These are phyloP conservation scores for Pollenia amentaria DNA, from an alignment of 2,888 invertebrate genomes.

Conservation along the genomic window DNA sequence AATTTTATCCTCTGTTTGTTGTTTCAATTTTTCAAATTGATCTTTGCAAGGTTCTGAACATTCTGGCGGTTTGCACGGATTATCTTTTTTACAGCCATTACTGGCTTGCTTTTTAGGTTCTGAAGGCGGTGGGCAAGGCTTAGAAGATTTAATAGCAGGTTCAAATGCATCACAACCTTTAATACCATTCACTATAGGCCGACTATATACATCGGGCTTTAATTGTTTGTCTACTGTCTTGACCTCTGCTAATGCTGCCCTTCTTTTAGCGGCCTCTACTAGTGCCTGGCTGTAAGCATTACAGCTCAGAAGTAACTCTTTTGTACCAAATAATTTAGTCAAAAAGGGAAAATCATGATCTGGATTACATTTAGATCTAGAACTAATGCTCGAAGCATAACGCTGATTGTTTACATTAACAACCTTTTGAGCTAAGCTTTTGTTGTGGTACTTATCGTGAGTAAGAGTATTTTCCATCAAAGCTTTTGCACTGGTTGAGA, in stretches of 20 bases:
- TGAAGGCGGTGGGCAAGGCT: neutral
- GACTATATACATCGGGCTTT: neutral
- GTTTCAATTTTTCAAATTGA: constrained; percentile 36
- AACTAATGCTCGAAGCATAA: neutral
- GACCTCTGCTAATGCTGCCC: constrained; percentile 49
- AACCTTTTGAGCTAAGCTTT: neutral
- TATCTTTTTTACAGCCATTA: constrained; percentile 29
- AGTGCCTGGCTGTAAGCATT: constrained; percentile 73
- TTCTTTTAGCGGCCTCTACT: constrained; percentile 71
- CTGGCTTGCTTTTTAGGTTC: neutral
- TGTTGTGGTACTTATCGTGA: neutral
- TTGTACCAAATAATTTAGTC: constrained; percentile 52
- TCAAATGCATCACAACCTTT: constrained; percentile 22
- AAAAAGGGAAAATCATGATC: constrained; percentile 59
- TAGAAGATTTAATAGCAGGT: neutral
- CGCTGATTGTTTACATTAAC: neutral
- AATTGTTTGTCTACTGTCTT: neutral
- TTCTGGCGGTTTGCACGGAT: constrained; percentile 11
- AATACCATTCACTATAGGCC: constrained; percentile 21
- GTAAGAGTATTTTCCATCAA: neutral
- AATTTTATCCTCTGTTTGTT: neutral
- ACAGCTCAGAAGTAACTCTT: constrained; percentile 70
- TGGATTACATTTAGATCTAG: constrained; percentile 7
- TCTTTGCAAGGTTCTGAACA: constrained; percentile 29
- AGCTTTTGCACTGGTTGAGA: constrained; percentile 14